A percentile compares a stretch with the other conserved stretches of the same genome.
Conservation (phyloP, 2,113 vertebrate genomes). For the Heterotis niloticus region DNA sequence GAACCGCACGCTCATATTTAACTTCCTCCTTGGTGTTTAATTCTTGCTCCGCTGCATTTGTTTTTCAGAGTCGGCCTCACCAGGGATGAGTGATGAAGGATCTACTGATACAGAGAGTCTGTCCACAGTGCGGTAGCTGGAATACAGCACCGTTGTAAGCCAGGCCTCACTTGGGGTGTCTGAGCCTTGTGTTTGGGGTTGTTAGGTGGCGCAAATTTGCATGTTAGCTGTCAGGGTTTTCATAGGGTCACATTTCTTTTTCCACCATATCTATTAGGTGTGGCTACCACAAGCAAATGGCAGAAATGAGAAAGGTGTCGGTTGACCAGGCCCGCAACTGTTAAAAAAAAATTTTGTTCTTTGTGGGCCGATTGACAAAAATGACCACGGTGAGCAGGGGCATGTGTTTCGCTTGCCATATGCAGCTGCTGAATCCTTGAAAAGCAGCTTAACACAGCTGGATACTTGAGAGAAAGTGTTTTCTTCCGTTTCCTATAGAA, state of each 20-base stretch:
- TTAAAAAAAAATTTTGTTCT: conserved; percentile 24
- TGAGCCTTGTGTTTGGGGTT: conserved; percentile 25
- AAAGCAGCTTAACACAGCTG: no score
- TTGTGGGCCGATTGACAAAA: conserved; percentile 20
- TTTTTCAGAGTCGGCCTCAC: no score
- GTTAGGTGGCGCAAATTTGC: conserved; percentile 24
- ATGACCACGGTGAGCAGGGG: conserved; percentile 22
- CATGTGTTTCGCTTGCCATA: no score
- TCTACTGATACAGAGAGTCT: background rate
- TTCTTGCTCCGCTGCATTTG: conserved; percentile 21
- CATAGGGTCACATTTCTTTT: background rate
- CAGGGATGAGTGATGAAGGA: background rate
- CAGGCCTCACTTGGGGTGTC: background rate
- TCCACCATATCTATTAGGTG: conserved; percentile 23
- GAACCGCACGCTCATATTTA: background rate
- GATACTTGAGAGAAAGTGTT: no score
- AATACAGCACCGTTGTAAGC: background rate
- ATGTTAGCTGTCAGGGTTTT: conserved; percentile 38
- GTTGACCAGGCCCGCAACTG: background rate
- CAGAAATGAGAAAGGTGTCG: background rate
- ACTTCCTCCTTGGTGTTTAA: conserved; percentile 25
- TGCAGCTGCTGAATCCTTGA: no score
- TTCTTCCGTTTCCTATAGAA: no score
- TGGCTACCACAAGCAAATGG: background rate
- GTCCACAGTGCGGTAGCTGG: background rate